Evolutionary conservation across 2,888 invertebrate genomes (phyloP), one percentile per base, ranked within the genome.

Genomic region (Piscicola geometra): DNA sequence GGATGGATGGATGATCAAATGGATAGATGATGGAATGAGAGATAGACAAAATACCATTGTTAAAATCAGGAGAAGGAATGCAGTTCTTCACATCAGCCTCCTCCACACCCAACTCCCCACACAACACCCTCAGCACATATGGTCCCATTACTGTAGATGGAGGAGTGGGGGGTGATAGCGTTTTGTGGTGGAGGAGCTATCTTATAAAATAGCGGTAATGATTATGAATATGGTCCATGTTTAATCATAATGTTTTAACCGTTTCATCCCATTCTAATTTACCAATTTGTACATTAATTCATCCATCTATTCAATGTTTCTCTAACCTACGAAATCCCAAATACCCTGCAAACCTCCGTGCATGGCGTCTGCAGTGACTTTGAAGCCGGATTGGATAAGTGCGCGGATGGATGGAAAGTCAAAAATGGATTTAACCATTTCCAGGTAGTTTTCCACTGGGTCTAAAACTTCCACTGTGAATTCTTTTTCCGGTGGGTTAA

Each of bases 351-450:
- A 36, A 92, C 93, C 93, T 88, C 98, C 99, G 85, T 93, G 92
- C 93, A 99, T 92, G 25, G 92, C 90, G 86, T 99, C 93, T 74
- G 98, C 90, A 36, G 96, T 89, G 79, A 99, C 89, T 82, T 92
- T 91, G 83, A 96, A 90, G 21, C 73, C 73, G 28, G 52, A 47
- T n/a, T 33, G 35, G n/a, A 73, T 64, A 25, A 94, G 88, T 0
- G 87, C 86, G 82, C 89, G 90, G 76, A 99, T 89, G 82, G 90
- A 89, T 66, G 86, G 85, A 86, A 99, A 99, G 88, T 99, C 95
- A 86, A 99, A 99, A 80, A 99, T 96, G 81, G 91, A 90, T 86
- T 94, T 93, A 97, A 99, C 97, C 79, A 92, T 89, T 0, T 88
- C 87, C 0, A 93, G 89, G 83, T 99, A 99, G 83, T 95, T 93